Base-by-base conservation (phyloP, 2,797 vertebrate species). In the Dendrocincla tyrannina region DNA sequence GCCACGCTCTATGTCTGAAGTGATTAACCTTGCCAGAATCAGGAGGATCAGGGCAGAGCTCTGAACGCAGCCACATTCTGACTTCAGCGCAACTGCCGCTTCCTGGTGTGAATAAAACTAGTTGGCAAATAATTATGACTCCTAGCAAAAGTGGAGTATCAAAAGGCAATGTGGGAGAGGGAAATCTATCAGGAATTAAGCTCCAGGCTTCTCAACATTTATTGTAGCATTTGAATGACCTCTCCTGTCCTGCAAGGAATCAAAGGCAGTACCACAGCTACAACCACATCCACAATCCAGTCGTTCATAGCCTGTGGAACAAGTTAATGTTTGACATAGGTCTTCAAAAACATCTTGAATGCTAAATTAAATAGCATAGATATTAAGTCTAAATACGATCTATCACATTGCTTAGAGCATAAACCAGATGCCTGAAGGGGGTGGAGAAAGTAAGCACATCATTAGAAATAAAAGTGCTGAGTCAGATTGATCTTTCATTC, bases 1-100 rank as follows among this genome's bases (percentile, higher is more conserved):
- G 42, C 19, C 58, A 73, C 59, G 64, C 15, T 44, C 13, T 7
- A 33, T 10, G 41, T 69, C 58, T 0, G 1, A 23, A 0, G 0
- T 10, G 41, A 64, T 4, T 2, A 78, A 62, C 76, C 59, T 42
- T 42, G 35, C 46, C 35, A 66, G n/a, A 37, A 69, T 35, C 6
- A 3, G 1, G 3, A 63, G 22, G 39, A 85, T 33, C 47, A 39
- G 39, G 42, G 19, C 52, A 91, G 17, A 69, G 70, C 52, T 86
- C 17, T 46, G 44, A 66, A 52, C 0, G 1, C 33, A 62, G 41
- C 25, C 39, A 32, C 1, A 0, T 49, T 46, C 58, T 67, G 19
- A 68, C 20, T 58, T 58, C 46, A 59, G 25, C n/a, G 56, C 46
- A 73, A 32, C 56, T 55, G 46, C 60, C 49, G 28, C 73, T 84